Base-by-base conservation (phyloP, 2,888 invertebrate species). In the Lucinisca nassula region DNA sequence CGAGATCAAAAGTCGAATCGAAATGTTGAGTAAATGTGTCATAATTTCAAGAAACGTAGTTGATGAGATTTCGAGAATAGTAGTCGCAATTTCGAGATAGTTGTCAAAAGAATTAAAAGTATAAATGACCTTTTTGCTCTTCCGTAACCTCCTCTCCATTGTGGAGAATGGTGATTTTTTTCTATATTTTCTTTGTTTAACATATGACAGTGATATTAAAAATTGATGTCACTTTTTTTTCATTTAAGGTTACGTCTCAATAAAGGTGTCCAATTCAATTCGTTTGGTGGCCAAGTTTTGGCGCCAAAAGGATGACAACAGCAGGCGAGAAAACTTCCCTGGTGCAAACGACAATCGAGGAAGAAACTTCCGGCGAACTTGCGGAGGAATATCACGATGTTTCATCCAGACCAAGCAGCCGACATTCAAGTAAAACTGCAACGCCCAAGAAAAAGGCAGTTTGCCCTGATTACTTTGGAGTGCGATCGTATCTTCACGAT, bases 401-500 rank as follows among this genome's bases (percentile, higher is more conserved):
- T 35, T 79, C 84, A 30, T 75, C 84, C 6, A 91, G 91, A 75
- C 61, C 87, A 24, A 79, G 82, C 45, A 88, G 84, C 17, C 80
- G 85, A 35, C 85, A 84, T 72, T 61, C 85, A 0, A 82, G 84
- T 32, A 85, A 85, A 40, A 58, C 81, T 30, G 58, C 73, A 38
- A 80, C 79, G 30, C 76, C 83, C 24, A 70, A 55, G 24, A 74
- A 80, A 24, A 89, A 86, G 61, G 83, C 86, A 55, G 38, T 98
- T 94, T 95, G 95, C 85, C 95, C 95, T 6, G 95, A 95, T 76
- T 96, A 96, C 90, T 97, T 97, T 91, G 97, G 97, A 14, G 97
- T 97, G 30, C 95, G 95, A 82, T 97, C 97, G n/a, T 97, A 97
- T 91, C 94, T 97, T 76, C 97, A 97, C 89, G 95, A 97, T 84